Evolutionary conservation across 2,113 vertebrate species (phyloP).

Genomic region (Dasyornis broadbenti): DNA sequence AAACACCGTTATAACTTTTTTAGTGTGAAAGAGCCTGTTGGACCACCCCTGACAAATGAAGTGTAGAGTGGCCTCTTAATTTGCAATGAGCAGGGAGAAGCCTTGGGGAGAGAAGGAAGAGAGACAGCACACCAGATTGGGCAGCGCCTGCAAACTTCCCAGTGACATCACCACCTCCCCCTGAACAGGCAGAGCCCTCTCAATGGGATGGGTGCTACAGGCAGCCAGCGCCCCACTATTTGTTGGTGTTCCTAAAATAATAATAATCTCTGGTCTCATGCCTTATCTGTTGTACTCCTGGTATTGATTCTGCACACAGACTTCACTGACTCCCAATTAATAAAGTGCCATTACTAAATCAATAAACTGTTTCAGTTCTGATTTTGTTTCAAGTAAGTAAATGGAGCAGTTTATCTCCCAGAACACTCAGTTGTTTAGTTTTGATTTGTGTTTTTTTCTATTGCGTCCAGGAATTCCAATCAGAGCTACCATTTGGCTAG

Average conservation of each 20-base stretch:
- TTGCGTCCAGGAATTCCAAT: neutral
- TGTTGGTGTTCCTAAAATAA: neutral
- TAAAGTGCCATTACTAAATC: neutral
- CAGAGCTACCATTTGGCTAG: neutral
- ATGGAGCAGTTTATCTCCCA: neutral
- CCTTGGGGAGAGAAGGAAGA: neutral
- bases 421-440: neutral
- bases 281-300: neutral
- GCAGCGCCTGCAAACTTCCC: neutral
- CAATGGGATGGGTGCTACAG: neutral
- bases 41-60: neutral
- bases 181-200: neutral
- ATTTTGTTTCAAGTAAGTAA: neutral
- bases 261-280: neutral
- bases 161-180: rapidly evolving
- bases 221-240: rapidly evolving
- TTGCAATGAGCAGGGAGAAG: neutral
- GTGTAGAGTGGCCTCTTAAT: neutral
- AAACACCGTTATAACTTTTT: neutral
- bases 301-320: neutral
- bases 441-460: neutral
- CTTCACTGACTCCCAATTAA: neutral
- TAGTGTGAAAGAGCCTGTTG: neutral
- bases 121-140: rapidly evolving
- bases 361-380: neutral